Conservation (phyloP, 1,140 invertebrate species). For the Mamestra configurata region DNA sequence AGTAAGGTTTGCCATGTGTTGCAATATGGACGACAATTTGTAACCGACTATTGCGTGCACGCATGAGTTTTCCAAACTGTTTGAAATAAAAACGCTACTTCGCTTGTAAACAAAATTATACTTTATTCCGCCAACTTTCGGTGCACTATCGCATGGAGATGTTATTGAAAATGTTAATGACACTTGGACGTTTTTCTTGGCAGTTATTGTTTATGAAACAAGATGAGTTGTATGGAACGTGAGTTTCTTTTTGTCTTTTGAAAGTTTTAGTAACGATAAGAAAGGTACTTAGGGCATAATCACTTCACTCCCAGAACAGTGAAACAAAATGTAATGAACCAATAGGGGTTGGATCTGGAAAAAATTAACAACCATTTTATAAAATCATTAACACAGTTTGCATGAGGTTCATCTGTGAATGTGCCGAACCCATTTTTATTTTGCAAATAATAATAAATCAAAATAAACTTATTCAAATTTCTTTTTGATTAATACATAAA, state of each 20-base stretch:
- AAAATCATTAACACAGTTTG: no score
- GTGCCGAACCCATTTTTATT: no score
- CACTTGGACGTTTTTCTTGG: conserved; percentile 1
- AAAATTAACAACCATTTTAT: no score
- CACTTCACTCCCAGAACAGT: no score
- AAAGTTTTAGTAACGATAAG: background rate
- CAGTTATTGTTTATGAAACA: conserved; percentile 34
- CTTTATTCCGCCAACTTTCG: background rate
- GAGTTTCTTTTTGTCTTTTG: conserved; percentile 16
- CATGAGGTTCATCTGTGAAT: no score
- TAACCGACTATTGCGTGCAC: conserved; percentile 43
- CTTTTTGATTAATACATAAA: no score
- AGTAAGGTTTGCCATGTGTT: conserved; percentile 32
- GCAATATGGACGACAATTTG: conserved; percentile 40
- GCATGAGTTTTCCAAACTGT: conserved; percentile 44
- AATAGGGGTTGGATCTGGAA: no score
- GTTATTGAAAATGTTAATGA: background rate
- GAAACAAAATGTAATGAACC: no score
- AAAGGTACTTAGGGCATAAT: background rate
- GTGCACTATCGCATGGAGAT: background rate
- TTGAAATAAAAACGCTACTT: background rate
- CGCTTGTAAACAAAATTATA: background rate
- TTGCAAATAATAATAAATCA: no score
- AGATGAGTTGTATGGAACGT: conserved; percentile 22
- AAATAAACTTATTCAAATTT: no score